Base-by-base conservation (phyloP, 2,113 vertebrate genomes). In the Dipodomys spectabilis region DNA sequence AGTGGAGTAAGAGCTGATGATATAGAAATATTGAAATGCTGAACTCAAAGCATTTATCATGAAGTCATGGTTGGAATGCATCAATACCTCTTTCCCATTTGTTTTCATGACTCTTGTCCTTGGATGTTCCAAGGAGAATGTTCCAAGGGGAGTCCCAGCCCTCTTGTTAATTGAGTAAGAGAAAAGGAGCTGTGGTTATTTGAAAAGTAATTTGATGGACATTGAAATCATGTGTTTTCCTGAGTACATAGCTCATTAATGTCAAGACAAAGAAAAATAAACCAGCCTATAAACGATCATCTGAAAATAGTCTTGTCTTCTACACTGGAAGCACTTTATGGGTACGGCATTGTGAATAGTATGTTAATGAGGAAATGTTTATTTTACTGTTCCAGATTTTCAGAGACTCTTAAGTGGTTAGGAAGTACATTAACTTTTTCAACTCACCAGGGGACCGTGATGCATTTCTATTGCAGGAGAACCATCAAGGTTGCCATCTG, bases 201-300 rank as follows among this genome's bases (percentile, higher is more conserved):
- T 91, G 62, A 88, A 86, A 88, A 28, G 27, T 77, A 86, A 91
- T 91, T 92, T 89, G 73, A 65, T 69, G 87, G 32, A 19, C 84
- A 88, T 60, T 82, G 44, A 91, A 82, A 88, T 95, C 64, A 86
- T 83, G 72, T 94, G 12, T 91, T 95, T 95, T 79, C 65, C 53
- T 93, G 62, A 95, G 60, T 82, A 35, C 25, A 82, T 19, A 82
- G 25, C 32, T 96, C 90, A 94, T 96, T 57, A 57, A 88, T 90
- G 45, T 95, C 23, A 94, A 96, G 78, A 79, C 57, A 91, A 90
- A 95, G 60, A 82, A 86, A 53, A 49, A 71, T 85, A 87, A 96
- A 68, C n/a, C 73, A 62, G 19, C 22, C 39, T 72, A 35, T 73
- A 77, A 84, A 88, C 93, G 72, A 87, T 65, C 35, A 69, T 68